These are phyloP conservation scores for Oplegnathus fasciatus DNA, from an alignment of 2,113 vertebrate genomes.

Conservation along the genomic window DNA sequence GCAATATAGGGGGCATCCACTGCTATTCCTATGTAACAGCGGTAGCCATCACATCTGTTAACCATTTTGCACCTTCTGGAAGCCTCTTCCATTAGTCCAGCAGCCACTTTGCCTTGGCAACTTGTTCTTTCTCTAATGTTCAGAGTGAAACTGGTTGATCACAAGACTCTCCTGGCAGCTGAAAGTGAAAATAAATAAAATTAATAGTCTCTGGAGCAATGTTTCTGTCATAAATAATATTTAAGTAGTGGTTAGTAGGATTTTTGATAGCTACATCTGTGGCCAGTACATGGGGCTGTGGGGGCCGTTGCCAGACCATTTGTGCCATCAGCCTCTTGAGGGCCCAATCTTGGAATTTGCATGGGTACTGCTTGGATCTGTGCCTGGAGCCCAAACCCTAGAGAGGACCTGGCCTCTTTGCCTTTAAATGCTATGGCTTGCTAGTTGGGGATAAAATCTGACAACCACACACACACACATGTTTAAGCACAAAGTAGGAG, in stretches of 20 bases:
- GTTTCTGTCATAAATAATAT: conserved; percentile 3
- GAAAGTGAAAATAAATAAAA: conserved; percentile 8
- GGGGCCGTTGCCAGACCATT: conserved; percentile 35
- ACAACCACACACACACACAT: not conserved
- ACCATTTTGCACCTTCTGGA: not conserved
- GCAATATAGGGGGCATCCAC: not conserved
- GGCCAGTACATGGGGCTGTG: not conserved
- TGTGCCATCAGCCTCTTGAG: conserved; percentile 34
- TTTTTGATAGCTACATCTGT: conserved; percentile 26
- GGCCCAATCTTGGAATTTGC: conserved; percentile 7
- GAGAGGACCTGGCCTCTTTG: conserved; percentile 33
- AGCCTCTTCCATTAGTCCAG: not conserved
- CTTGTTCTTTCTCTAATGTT: not conserved
- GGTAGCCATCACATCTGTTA: not conserved
- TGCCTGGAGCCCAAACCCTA: not conserved
- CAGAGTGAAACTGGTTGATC: not conserved
- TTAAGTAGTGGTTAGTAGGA: not conserved
- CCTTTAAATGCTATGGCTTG: conserved; percentile 18
- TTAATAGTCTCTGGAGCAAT: not conserved
- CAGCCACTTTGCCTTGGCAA: not conserved
- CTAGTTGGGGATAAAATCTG: not conserved
- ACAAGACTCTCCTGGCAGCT: not conserved
- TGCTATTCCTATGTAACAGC: not conserved
- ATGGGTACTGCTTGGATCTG: conserved; percentile 27
- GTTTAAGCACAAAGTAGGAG: not conserved